Percentiles rank a stretch among this genome's conserved stretches.
These are phyloP conservation scores for Gasteruption jaculator DNA, from an alignment of 2,888 invertebrate genomes.

Conservation along the genomic window DNA sequence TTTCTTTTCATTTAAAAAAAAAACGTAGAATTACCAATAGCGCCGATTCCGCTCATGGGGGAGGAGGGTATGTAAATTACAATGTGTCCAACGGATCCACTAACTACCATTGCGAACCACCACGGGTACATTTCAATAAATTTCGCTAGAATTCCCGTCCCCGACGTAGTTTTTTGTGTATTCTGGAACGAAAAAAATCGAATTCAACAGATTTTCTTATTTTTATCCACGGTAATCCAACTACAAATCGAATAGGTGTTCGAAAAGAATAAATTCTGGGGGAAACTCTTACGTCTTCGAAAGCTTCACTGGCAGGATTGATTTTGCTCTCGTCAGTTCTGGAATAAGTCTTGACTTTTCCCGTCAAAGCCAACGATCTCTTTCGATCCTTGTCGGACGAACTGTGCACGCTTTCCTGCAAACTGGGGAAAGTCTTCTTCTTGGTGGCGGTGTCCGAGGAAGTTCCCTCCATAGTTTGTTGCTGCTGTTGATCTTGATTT, in stretches of 20 bases:
- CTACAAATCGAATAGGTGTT: too few relatives aligned
- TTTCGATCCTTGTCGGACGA: conserved; percentile 46
- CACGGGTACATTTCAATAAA: conserved; percentile 54
- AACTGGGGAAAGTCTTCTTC: conserved; percentile 44
- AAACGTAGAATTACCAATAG: conserved; percentile 32
- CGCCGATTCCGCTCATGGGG: conserved; percentile 51
- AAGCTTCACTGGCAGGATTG: too few relatives aligned
- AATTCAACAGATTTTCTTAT: too few relatives aligned
- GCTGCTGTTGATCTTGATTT: conserved; percentile 26
- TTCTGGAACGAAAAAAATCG: too few relatives aligned
- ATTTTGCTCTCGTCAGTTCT: conserved; percentile 32
- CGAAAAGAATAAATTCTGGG: too few relatives aligned
- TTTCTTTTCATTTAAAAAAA: conserved; percentile 1
- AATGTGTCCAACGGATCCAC: conserved; percentile 58
- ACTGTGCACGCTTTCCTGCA: conserved; percentile 48
- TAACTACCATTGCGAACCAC: conserved; percentile 56
- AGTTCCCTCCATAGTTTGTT: conserved; percentile 33
- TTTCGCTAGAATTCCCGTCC: conserved; percentile 34
- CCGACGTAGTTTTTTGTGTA: too few relatives aligned
- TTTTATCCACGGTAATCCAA: too few relatives aligned
- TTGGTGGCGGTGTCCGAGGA: conserved; percentile 38
- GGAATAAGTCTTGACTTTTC: conserved; percentile 33
- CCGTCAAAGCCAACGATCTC: conserved; percentile 29
- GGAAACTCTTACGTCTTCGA: too few relatives aligned
- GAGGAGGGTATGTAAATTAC: conserved; percentile 60